Percentiles rank a stretch among this genome's conserved stretches.
phyloP scores from a whole-genome alignment of 2,797 vertebrate species.

The Peromyscus attwateri region DNA sequence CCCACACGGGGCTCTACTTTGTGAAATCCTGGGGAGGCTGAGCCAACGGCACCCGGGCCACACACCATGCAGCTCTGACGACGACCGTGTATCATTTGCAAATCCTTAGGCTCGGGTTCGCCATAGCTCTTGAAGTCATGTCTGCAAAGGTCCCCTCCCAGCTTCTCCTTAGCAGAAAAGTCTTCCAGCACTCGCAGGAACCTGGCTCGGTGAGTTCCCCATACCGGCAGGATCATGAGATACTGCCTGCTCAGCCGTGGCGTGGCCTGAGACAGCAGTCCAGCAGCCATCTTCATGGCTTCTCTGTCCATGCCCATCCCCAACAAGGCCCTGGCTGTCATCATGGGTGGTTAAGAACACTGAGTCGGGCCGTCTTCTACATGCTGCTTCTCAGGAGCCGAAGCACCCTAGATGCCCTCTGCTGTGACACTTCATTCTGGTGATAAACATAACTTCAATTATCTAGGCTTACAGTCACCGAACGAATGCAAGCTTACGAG shows the following conservation, averaged over 20 bases:
- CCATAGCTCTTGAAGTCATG: not conserved
- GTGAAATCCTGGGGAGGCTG: not conserved
- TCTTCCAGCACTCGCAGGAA: not conserved
- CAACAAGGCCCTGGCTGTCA: not conserved
- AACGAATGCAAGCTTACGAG: not conserved
- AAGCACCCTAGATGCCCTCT: not conserved
- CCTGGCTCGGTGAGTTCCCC: not conserved
- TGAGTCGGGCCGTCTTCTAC: no score
- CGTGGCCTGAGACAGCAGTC: not conserved
- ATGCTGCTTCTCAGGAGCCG: no score
- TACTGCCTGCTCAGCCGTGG: not conserved
- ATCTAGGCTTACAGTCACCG: not conserved
- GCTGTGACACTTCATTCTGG: no score
- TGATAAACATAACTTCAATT: not conserved
- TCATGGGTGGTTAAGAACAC: not conserved
- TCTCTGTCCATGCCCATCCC: not conserved
- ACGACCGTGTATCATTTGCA: no score
- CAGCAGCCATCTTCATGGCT: not conserved
- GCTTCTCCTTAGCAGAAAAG: not conserved
- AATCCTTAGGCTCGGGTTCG: not conserved
- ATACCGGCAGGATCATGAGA: no score
- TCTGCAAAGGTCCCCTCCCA: not conserved
- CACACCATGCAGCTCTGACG: not conserved
- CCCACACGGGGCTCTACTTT: not conserved
- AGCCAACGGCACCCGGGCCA: not conserved